A percentile compares a stretch with the other conserved stretches of the same genome.
Conservation (phyloP, 2,113 vertebrate genomes). For the Talpa occidentalis region DNA sequence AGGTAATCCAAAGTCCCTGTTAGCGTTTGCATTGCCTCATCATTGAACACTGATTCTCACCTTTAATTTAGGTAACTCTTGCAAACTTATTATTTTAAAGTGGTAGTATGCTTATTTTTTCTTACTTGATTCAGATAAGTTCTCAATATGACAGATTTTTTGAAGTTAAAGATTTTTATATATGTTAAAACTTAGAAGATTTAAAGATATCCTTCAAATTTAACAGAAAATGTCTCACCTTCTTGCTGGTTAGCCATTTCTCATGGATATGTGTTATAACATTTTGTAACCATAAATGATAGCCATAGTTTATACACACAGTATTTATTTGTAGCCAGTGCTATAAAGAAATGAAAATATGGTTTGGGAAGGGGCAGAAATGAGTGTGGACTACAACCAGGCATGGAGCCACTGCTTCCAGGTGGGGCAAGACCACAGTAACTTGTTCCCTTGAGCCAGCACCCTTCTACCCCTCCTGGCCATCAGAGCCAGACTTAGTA, state of each 20-base stretch:
- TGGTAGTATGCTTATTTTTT: neutral
- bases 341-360: neutral
- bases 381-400: neutral
- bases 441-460: too few species aligned
- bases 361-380: neutral
- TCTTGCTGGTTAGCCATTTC: neutral
- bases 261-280: neutral
- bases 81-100: slow-evolving; percentile 40
- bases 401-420: too few species aligned
- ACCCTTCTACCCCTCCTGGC: too few species aligned
- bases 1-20: neutral
- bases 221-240: neutral
- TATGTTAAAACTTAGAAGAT: slow-evolving; percentile 8
- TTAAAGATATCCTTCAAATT: slow-evolving; percentile 25
- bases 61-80: neutral
- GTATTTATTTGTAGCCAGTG: too few species aligned
- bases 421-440: too few species aligned
- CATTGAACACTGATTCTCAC: neutral
- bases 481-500: too few species aligned
- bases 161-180: neutral
- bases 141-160: neutral
- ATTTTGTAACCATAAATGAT: neutral
- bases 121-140: neutral
- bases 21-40: neutral
- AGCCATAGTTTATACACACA: too few species aligned